Evolutionary conservation across 2,113 vertebrate species (phyloP), one percentile per base, ranked within the genome.

Genomic region (Spermophilus dauricus): DNA sequence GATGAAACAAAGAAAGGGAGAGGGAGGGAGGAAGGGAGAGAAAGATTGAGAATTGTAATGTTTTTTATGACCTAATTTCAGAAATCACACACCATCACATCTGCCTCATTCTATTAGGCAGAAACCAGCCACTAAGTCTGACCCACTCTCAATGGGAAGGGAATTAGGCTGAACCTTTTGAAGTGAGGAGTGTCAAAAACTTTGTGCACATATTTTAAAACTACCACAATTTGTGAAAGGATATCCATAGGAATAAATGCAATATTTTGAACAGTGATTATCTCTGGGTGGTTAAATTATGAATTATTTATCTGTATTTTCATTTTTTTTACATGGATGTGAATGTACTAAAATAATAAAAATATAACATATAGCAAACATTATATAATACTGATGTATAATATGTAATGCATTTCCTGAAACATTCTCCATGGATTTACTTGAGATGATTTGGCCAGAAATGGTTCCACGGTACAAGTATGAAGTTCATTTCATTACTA

Each of bases 61-160:
- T 26, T 78, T 94, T 88, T 90, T 45, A 80, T 95, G 76, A 95
- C 81, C 53, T 63, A 81, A 51, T 73, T 97, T 97, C 77, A 93
- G 91, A 96, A 94, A 90, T 53, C n/a, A n/a, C 22, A 76, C 42
- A 67, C 8, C 9, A 26, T 72, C 65, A 77, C 37, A 88, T 94
- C 53, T 94, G 32, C 53, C 84, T 88, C 24, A 86, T 96, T 91
- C 73, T 83, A 56, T 81, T 72, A 96, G 20, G 24, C 78, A 82
- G 86, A 91, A 92, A 3, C 8, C 13, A 91, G 37, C 69, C 26
- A 56, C 24, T 81, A 85, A 39, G 16, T 90, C 77, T 93, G 72
- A 92, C 32, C 17, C 32, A 85, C 37, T 81, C 53, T 82, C 77
- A 95, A 8, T 84, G 61, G 32, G 37, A 94, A 92, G 34, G 37